Conservation (phyloP, 2,113 vertebrate genomes). For the Dipodomys ordii region DNA sequence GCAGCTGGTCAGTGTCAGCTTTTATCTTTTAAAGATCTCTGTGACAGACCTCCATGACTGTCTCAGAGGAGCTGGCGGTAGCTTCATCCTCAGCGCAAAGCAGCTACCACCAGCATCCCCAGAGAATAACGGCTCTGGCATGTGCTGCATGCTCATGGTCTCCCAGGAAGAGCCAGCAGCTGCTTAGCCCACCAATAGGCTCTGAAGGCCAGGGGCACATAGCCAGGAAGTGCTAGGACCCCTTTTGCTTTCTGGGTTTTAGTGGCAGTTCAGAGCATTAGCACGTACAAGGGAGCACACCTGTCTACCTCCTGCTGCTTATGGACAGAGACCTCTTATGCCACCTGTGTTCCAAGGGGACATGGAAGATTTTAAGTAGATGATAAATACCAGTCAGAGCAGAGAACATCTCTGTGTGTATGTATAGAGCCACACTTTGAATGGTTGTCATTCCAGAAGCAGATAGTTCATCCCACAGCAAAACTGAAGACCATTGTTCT, state of each 20-base stretch:
- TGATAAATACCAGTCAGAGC: not conserved
- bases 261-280: not conserved
- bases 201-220: not conserved
- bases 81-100: not conserved
- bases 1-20: constrained; percentile 92
- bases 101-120: not conserved
- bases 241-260: not conserved
- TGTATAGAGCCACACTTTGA: not conserved
- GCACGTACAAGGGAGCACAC: not conserved
- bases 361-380: not conserved
- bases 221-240: not conserved
- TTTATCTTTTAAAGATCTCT: constrained; percentile 49
- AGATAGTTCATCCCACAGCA: not conserved
- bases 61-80: not conserved
- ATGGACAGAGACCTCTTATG: not conserved
- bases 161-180: too few relatives aligned
- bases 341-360: not conserved
- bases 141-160: accelerated
- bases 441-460: accelerated
- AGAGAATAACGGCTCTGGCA: accelerated
- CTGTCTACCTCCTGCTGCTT: not conserved
- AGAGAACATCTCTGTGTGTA: not conserved
- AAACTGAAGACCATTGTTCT: not conserved
- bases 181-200: too few relatives aligned
- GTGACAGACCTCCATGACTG: accelerated